Base-by-base conservation (phyloP, 2,888 invertebrate species). In the Microchrysa polita region DNA sequence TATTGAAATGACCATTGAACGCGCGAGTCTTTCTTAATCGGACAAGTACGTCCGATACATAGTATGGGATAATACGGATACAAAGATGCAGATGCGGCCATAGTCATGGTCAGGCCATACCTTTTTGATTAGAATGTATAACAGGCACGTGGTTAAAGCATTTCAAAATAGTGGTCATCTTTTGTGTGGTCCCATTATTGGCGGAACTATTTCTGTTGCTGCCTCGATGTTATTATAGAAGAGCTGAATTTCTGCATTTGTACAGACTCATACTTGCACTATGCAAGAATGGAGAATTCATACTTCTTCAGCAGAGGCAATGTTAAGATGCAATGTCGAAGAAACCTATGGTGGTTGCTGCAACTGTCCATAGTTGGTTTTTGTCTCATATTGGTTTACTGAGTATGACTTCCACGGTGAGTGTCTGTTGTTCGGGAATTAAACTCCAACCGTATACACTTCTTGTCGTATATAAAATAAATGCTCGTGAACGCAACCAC, bases 71-170 rank as follows among this genome's bases (percentile, higher is more conserved):
- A 34, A 7, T 34, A 22, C 22, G 20, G 48, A 20, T 65, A n/a
- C 48, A 22, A 34, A 34, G 27, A 34, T 48, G 65, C 61, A 61
- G 61, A 61, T 61, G 61, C 61, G 18, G 23, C 34, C 22, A 44
- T 42, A 18, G 18, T n/a, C n/a, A 34, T 40, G 61, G 40, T 60
- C 34, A 27, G 23, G 20, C 23, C 40, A 44, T 48, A 22, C 22
- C 48, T 48, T n/a, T n/a, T 27, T 34, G 27, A 34, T 34, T 34
- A 34, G 27, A 65, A 65, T 34, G 20, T 48, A 22, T 65, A 18
- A 18, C 65, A 22, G 69, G 69, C 69, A 69, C 69, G 69, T 69
- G 69, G 69, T 69, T 20, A 57, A n/a, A 69, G 69, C 18, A 69
- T 55, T 20, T 57, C n/a, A 20, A 55, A 27, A 40, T 55, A 69